Evolutionary conservation across 1,140 invertebrate species (phyloP), one percentile per base, ranked within the genome.

Genomic region (Drosophila azteca): DNA sequence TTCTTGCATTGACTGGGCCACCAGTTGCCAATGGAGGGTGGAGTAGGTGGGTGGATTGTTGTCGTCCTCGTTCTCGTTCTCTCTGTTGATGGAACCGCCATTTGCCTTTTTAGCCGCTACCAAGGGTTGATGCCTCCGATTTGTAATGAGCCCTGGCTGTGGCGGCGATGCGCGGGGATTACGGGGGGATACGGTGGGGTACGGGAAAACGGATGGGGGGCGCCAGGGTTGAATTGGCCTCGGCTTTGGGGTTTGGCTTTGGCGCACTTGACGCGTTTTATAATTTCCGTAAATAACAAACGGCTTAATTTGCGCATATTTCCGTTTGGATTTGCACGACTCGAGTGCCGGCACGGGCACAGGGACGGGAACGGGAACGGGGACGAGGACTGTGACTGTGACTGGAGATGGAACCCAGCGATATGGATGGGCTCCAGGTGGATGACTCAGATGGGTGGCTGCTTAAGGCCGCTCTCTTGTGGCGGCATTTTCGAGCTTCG

Each of bases 261-360:
- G 80, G 66, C 81, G 82, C 83, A 87, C 82, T 87, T 87, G 82
- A 87, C 82, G 82, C 82, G 82, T 87, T 87, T 87, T 69, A 87
- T 87, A 87, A 87, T 87, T 87, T 87, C 82, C 82, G 82, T 52
- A 79, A 87, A 87, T 88, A 87, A 87, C 82, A 87, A 87, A 88
- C 79, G 82, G 82, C 82, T 87, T 87, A 87, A 87, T 87, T 87
- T 87, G 82, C 82, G 83, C 82, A 87, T 82, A 87, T 87, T 87
- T 87, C 82, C 82, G 82, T 85, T 85, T 87, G 81, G 81, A 87
- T 85, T 85, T 85, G 65, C 81, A 87, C 82, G 82, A 81, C 83
- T 82, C 75, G 78, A 88, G 83, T 78, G 74, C 72, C 72, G 68
- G 11, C 35, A 39, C 9, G 46, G 55, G 46, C 31, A 6, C 49